phyloP scores from a whole-genome alignment of 2,797 vertebrate species.

The Myotis planiceps region DNA sequence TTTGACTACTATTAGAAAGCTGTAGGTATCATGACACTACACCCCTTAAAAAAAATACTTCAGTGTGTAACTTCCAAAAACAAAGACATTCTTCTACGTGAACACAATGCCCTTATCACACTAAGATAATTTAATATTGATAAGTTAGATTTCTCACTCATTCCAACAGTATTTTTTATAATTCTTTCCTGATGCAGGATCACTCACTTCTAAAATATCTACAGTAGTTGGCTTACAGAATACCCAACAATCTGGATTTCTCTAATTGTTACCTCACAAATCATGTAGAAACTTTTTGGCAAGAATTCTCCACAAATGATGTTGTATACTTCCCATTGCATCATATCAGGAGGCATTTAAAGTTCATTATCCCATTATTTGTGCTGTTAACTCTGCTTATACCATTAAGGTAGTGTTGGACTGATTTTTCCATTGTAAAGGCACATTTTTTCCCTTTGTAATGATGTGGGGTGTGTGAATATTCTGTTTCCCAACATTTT shows the following conservation, averaged over 20 bases:
- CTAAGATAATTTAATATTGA: not conserved
- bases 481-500: not conserved
- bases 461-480: not conserved
- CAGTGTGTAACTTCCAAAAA: not conserved
- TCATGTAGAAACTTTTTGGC: not conserved
- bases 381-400: not conserved
- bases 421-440: not conserved
- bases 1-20: not conserved
- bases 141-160: not conserved
- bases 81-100: not conserved
- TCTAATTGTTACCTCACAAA: constrained; percentile 10
- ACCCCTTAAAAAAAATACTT: not conserved
- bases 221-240: not conserved
- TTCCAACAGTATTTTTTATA: not conserved
- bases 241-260: not conserved
- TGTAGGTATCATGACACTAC: not conserved
- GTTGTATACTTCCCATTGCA: not conserved
- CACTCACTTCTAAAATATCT: not conserved
- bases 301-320: not conserved
- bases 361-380: not conserved
- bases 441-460: not conserved
- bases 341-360: not conserved
- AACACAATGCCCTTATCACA: not conserved
- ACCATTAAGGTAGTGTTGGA: not conserved
- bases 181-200: not conserved